Percentiles rank a stretch among this genome's conserved stretches.
Evolutionary conservation across 2,113 vertebrate species (phyloP).

Genomic region (Pandion haliaetus): DNA sequence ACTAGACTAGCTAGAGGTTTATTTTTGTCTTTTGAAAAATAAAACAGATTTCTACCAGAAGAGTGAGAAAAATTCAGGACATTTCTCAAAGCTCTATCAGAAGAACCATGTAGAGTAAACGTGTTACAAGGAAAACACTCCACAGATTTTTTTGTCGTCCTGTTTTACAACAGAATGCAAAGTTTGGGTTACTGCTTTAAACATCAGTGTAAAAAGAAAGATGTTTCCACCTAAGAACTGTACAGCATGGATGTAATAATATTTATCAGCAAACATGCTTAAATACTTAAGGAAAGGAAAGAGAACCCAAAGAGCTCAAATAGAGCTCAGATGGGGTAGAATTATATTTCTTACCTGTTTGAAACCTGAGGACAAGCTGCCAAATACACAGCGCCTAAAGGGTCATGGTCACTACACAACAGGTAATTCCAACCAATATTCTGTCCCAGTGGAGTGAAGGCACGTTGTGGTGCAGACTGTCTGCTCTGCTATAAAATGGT

Average conservation of each 20-base stretch:
- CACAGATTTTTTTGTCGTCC: neutral
- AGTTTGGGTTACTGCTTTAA: neutral
- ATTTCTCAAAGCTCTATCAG: neutral
- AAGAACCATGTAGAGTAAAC: neutral
- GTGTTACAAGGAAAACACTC: neutral
- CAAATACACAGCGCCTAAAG: constrained; percentile 18
- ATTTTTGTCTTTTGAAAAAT: neutral
- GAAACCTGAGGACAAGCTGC: constrained; percentile 1
- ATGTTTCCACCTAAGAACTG: rapidly evolving
- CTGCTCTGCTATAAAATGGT: neutral
- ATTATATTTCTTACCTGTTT: constrained; percentile 40
- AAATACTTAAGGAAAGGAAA: neutral
- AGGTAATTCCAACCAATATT: neutral
- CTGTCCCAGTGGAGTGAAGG: neutral
- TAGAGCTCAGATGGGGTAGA: neutral
- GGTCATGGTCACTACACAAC: neutral
- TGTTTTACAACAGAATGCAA: neutral
- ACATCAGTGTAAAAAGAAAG: neutral
- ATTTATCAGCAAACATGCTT: neutral
- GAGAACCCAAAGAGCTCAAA: neutral
- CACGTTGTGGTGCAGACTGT: neutral
- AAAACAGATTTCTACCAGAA: neutral
- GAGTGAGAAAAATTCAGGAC: neutral
- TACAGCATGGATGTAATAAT: neutral
- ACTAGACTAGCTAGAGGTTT: neutral